Base-by-base conservation (phyloP, 2,797 vertebrate species). In the Psittacula derbiana region DNA sequence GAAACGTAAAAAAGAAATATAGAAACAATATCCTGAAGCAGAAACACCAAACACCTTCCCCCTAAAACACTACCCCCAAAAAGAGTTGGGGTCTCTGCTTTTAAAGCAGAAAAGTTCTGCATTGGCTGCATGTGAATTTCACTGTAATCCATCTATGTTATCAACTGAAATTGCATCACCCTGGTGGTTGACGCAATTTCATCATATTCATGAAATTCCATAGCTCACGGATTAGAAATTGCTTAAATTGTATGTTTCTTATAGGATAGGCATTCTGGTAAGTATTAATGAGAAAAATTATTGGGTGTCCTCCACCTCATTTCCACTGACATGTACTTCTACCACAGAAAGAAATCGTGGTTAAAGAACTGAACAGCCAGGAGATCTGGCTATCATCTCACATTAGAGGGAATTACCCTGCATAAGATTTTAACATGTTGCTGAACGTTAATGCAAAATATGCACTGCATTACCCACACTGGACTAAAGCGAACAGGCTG, bases 121-220 rank as follows among this genome's bases (percentile, higher is more conserved):
- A 46, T 10, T 53, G 55, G 14, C 25, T 86, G 52, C 82, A 85
- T 60, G 33, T 3, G 10, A 85, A 84, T 72, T 78, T 81, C 47
- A 55, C 84, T 72, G 86, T 30, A 82, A 87, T 40, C 30, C 53
- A 60, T 75, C 73, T 58, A 74, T 40, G 30, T 70, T 93, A 93
- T 80, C 82, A 44, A 38, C 33, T 88, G 66, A 88, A 94, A 87
- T 61, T 67, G 43, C 52, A 88, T 80, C 82, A 94, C 7, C n/a
- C 15, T 18, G 33, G 11, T 58, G 76, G 46, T 36, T 58, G 15
- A 11, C 16, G 55, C n/a, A 58, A 58, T 36, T 58, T 36, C 55
- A 58, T 58, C 55, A 58, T 58, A 36, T 58, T 58, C 55, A 58
- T 25, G 55, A 58, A 58, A 94, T 93, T 43, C 79, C 61, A 78